Conservation (phyloP, 2,113 vertebrate species). For the Oncorhynchus mykiss region DNA sequence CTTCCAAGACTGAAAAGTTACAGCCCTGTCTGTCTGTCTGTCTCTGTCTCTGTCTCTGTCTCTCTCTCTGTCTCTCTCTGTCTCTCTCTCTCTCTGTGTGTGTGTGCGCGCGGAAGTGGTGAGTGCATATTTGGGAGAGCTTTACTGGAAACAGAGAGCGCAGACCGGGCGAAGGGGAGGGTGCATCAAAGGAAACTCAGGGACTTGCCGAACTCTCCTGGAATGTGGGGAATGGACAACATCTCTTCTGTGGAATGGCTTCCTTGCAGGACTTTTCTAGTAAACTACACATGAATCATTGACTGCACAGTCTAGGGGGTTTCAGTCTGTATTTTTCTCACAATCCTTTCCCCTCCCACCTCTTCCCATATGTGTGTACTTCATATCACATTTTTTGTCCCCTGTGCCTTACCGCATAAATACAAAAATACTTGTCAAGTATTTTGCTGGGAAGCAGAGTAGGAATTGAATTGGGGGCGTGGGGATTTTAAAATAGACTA, state of each 20-base stretch:
- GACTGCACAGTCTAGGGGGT: neutral
- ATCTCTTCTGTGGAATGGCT: neutral
- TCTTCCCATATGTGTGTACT: conserved; percentile 11
- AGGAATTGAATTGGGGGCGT: too few relatives aligned
- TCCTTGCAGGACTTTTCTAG: neutral
- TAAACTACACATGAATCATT: neutral
- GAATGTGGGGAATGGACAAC: neutral
- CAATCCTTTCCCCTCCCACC: too few relatives aligned
- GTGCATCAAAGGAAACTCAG: neutral
- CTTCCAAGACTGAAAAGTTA: conserved; percentile 6
- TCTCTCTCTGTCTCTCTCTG: neutral
- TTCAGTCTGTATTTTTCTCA: neutral
- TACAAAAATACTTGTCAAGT: too few relatives aligned
- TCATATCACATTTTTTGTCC: neutral
- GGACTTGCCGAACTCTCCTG: neutral
- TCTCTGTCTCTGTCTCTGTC: too few relatives aligned
- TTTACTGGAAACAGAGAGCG: neutral
- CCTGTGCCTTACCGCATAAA: too few relatives aligned
- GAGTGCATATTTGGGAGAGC: neutral
- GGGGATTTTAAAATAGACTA: too few relatives aligned
- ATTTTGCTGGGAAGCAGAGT: too few relatives aligned
- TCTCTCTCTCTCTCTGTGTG: conserved; percentile 9
- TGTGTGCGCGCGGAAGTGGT: neutral
- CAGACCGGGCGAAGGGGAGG: neutral
- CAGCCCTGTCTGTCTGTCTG: neutral